phyloP scores from a whole-genome alignment of 2,113 vertebrate genomes.

The Physeter macrocephalus region DNA sequence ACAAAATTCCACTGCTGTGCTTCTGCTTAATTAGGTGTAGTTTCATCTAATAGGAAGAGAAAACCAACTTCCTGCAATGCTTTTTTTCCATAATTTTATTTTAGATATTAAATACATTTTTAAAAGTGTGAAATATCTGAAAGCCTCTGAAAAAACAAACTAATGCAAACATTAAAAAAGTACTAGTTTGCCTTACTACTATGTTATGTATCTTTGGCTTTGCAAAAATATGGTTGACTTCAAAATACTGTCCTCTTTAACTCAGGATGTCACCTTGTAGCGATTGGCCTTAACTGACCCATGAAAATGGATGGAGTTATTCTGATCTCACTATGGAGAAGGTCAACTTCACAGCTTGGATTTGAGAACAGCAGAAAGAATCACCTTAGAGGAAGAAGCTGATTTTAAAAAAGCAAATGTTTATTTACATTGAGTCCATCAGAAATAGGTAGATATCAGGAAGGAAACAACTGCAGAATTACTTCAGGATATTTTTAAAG shows the following conservation, averaged over 20 bases:
- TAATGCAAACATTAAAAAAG: background rate
- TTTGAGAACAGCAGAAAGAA: background rate
- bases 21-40: conserved; percentile 53
- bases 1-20: conserved; percentile 22
- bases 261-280: background rate
- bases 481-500: conserved; percentile 5
- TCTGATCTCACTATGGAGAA: background rate
- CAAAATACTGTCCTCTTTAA: background rate
- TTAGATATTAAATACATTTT: background rate
- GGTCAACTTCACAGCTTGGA: conserved; percentile 23
- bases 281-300: background rate
- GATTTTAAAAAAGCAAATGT: background rate
- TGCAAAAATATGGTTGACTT: background rate
- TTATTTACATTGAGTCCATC: background rate
- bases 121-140: background rate
- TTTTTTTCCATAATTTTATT: background rate
- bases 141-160: background rate
- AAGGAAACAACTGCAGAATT: background rate
- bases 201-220: background rate
- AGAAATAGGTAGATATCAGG: background rate
- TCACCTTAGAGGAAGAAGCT: background rate
- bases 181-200: background rate
- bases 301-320: background rate
- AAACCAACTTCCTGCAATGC: background rate
- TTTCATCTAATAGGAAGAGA: conserved; percentile 21